A percentile compares a stretch with the other conserved stretches of the same genome.
phyloP scores from a whole-genome alignment of 2,888 invertebrate genomes.

The Cremastobaeus sp. region DNA sequence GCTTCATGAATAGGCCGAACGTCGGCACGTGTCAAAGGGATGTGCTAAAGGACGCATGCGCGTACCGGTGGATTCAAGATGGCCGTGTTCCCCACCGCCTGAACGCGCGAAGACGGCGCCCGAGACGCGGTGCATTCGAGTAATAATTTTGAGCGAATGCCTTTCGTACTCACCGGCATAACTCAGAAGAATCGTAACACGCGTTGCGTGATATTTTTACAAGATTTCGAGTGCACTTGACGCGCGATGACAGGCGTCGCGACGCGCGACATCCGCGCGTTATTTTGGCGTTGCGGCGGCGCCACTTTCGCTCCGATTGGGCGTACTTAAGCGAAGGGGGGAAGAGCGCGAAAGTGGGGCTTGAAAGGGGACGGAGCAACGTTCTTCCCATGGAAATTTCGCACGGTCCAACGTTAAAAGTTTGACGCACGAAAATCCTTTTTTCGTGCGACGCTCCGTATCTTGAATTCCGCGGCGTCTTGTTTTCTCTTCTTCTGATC shows the following conservation, averaged over 20 bases:
- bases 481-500: slow-evolving; percentile 47
- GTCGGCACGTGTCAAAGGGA: slow-evolving; percentile 73
- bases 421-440: slow-evolving; percentile 52
- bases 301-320: slow-evolving; percentile 52
- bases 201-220: slow-evolving; percentile 55
- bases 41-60: slow-evolving; percentile 64
- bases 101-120: no score
- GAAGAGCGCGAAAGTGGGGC: slow-evolving; percentile 51
- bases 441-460: slow-evolving; percentile 49
- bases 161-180: slow-evolving; percentile 64
- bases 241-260: slow-evolving; percentile 48
- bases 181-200: slow-evolving; percentile 40
- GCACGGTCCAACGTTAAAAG: slow-evolving; percentile 54
- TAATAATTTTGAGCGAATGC: slow-evolving; percentile 45
- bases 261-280: slow-evolving; percentile 51
- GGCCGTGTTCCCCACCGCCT: slow-evolving; percentile 67
- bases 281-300: slow-evolving; percentile 41
- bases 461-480: slow-evolving; percentile 57
- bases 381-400: slow-evolving; percentile 60
- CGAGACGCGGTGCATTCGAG: slow-evolving; percentile 40
- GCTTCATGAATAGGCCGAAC: slow-evolving; percentile 55
- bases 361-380: slow-evolving; percentile 31
- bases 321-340: slow-evolving; percentile 32
- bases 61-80: slow-evolving; percentile 65
- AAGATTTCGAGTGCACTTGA: slow-evolving; percentile 46